Conservation (phyloP, 2,113 vertebrate genomes). For the Notothenia rossii region DNA sequence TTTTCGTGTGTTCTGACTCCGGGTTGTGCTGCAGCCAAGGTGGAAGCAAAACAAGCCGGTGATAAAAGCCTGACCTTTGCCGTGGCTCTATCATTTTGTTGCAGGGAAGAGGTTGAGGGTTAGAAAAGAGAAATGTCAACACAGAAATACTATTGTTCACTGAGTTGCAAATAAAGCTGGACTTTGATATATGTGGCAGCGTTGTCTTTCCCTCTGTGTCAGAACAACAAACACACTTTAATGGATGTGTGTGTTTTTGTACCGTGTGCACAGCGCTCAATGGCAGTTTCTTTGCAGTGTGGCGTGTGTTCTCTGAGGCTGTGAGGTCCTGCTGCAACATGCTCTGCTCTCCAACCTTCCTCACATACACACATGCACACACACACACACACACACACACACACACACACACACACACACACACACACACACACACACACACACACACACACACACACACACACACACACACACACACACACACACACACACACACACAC, state of each 20-base stretch:
- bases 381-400: constrained; percentile 3
- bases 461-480: too few species aligned
- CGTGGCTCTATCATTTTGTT: constrained; percentile 60
- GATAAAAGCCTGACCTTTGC: constrained; percentile 75
- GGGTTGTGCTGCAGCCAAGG: constrained; percentile 40
- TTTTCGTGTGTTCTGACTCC: constrained; percentile 21
- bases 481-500: neutral
- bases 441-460: too few species aligned
- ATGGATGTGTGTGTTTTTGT: constrained; percentile 29
- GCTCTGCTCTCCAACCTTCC: constrained; percentile 26
- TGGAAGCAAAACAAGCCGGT: constrained; percentile 53
- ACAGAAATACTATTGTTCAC: constrained; percentile 56
- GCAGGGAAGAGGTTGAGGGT: constrained; percentile 43
- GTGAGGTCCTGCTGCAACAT: constrained; percentile 25
- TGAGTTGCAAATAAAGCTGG: constrained; percentile 30
- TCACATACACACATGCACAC: neutral
- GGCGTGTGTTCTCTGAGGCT: constrained; percentile 28
- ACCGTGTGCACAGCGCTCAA: neutral
- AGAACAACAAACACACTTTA: constrained; percentile 1
- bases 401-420: neutral
- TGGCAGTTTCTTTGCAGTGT: constrained; percentile 25
- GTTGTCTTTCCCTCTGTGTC: constrained; percentile 9
- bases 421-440: neutral
- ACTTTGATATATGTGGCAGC: constrained; percentile 40
- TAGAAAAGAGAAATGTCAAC: constrained; percentile 58